Evolutionary conservation across 2,888 invertebrate species (phyloP), one percentile per base, ranked within the genome.

Genomic region (Meandrusa payeni): DNA sequence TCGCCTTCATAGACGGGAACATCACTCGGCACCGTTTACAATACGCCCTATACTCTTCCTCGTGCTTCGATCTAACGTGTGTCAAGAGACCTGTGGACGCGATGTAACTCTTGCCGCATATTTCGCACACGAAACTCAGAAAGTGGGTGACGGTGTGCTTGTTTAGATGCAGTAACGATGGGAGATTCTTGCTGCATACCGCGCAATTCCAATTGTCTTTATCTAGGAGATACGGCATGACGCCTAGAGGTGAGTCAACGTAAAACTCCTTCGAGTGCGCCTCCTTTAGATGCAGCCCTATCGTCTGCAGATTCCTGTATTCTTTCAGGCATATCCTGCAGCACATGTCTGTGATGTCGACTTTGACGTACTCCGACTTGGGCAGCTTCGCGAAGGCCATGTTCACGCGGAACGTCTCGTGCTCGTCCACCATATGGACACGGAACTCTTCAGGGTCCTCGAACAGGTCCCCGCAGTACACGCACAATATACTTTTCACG

Each of bases 31-130:
- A 50, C 1, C 46, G 41, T 33, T 43, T 47, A 15, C 49, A 50
- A 7, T 47, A 38, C 5, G 49, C 38, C 2, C 12, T 33, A n/a
- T 44, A 44, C 12, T 44, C 43, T 2, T 24, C 51, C 1, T 61
- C 46, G 23, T 70, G 69, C 15, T 59, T 55, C 0, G 59, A 44
- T 7, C 43, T 32, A 1, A 44, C 38, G 17, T 44, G 43, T 1
- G 37, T 44, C 0, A 44, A 55, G 15, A 70, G 32, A 0, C 61
- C 59, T 0, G 66, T 55, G 2, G 56, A 47, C 0, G 62, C 57
- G 0, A 60, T 59, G 27, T 65, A 70, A 1, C 61, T 61, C 32
- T 64, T 68, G 0, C 70, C 71, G 33, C 71, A 71, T 1, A 57
- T 15, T 36, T 73, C 68, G 4, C 73, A 72, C 0, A 68, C 61